A percentile compares a stretch with the other conserved stretches of the same genome.
Conservation (phyloP, 2,113 vertebrate species). For the Haemorhous mexicanus region DNA sequence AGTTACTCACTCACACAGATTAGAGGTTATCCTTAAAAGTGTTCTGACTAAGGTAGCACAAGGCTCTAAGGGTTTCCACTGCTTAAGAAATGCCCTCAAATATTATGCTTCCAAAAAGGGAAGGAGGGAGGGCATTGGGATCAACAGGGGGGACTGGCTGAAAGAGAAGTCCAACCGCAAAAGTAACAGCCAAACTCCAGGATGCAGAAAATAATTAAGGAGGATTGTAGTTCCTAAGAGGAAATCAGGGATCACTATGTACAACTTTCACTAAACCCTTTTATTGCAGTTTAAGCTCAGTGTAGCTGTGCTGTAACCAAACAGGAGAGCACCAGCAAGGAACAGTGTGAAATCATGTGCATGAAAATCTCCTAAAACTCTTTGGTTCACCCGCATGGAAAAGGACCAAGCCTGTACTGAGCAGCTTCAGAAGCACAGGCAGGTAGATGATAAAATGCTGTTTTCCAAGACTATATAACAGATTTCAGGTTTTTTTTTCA, state of each 20-base stretch:
- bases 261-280: constrained; percentile 36
- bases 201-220: constrained; percentile 40
- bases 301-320: not conserved
- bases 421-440: not conserved
- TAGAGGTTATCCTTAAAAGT: not conserved
- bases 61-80: not conserved
- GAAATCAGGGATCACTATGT: constrained; percentile 48
- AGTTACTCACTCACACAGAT: not conserved
- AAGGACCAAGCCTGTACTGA: not conserved
- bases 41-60: not conserved
- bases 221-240: constrained; percentile 31
- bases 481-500: not conserved
- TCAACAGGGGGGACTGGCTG: constrained; percentile 16
- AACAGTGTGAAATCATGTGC: not conserved
- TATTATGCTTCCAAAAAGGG: not conserved
- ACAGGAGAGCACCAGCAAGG: not conserved
- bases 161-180: not conserved
- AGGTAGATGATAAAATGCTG: not conserved
- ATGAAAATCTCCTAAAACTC: not conserved
- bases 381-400: not conserved
- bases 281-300: constrained; percentile 22
- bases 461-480: not conserved
- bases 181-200: not conserved
- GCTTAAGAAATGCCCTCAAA: constrained; percentile 45
- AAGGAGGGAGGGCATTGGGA: not conserved